Percentiles rank a stretch among this genome's conserved stretches.
phyloP scores from a whole-genome alignment of 1,140 invertebrate species.

The Drosophila cardini region DNA sequence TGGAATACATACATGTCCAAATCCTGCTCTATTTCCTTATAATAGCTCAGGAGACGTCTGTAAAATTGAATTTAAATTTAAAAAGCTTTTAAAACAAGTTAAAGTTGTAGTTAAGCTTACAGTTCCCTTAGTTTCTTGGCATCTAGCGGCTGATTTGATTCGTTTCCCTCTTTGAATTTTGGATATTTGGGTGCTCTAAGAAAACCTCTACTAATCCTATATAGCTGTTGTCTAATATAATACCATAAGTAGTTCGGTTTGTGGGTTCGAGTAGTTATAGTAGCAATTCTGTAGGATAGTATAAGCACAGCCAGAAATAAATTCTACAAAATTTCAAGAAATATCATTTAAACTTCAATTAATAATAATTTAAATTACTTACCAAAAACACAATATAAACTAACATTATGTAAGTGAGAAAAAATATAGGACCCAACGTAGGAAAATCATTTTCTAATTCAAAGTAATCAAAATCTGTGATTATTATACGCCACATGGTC shows the following conservation, averaged over 20 bases:
- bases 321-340: slow-evolving; percentile 85
- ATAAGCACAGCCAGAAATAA: slow-evolving; percentile 94
- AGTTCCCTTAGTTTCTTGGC: neutral
- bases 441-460: slow-evolving; percentile 88
- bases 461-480: slow-evolving; percentile 91
- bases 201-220: neutral
- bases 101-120: neutral
- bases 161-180: neutral
- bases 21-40: slow-evolving; percentile 11
- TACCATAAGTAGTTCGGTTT: slow-evolving; percentile 25
- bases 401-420: slow-evolving; percentile 90
- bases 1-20: slow-evolving; percentile 8
- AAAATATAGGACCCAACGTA: slow-evolving; percentile 92
- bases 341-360: neutral
- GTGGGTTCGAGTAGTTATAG: slow-evolving; percentile 80
- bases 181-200: slow-evolving; percentile 5
- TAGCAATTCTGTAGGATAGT: slow-evolving; percentile 89
- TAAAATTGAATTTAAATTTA: neutral
- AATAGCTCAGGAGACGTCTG: neutral
- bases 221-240: slow-evolving; percentile 24
- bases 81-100: neutral
- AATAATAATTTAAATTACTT: slow-evolving; percentile 44
- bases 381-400: slow-evolving; percentile 92
- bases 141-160: neutral
- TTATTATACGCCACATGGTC: slow-evolving; percentile 89